These are phyloP conservation scores for Rhadina sibilatrix DNA, from an alignment of 2,113 vertebrate genomes.

Conservation along the genomic window DNA sequence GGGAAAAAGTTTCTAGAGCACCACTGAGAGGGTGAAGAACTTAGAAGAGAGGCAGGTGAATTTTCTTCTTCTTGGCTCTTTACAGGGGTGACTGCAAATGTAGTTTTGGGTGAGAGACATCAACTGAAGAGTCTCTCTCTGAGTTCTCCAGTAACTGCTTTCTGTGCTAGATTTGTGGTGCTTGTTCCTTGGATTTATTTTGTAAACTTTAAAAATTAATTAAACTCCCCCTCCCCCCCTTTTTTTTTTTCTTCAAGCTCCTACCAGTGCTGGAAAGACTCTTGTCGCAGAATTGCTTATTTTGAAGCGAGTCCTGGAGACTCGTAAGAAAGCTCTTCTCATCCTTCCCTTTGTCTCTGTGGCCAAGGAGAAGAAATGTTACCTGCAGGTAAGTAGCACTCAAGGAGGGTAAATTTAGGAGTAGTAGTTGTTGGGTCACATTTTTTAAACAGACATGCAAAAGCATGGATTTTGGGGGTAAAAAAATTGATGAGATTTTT, in stretches of 20 bases:
- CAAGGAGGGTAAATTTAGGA: neutral
- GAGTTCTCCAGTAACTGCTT: neutral
- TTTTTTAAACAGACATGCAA: neutral
- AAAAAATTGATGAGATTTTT: neutral
- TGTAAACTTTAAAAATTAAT: neutral
- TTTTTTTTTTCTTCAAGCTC: constrained; percentile 60
- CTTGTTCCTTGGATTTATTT: neutral
- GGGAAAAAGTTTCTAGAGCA: neutral
- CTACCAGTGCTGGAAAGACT: constrained; percentile 97
- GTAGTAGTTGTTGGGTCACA: neutral
- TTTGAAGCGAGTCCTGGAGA: constrained; percentile 92
- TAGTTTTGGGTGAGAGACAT: neutral
- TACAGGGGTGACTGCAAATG: neutral
- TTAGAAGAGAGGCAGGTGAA: neutral
- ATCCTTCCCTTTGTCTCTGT: constrained; percentile 97
- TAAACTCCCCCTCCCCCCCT: fast-evolving
- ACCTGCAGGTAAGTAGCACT: constrained; percentile 84
- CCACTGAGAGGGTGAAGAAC: neutral
- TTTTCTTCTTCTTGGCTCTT: neutral
- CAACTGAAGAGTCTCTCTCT: neutral
- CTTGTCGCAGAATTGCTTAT: constrained; percentile 94
- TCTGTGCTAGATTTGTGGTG: neutral
- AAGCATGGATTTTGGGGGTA: neutral
- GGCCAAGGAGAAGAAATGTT: constrained; percentile 95
- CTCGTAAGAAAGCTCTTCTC: constrained; percentile 89